Percentiles rank a stretch among this genome's conserved stretches.
phyloP scores from a whole-genome alignment of 1,140 invertebrate genomes.

The Macrosteles quadrilineatus region DNA sequence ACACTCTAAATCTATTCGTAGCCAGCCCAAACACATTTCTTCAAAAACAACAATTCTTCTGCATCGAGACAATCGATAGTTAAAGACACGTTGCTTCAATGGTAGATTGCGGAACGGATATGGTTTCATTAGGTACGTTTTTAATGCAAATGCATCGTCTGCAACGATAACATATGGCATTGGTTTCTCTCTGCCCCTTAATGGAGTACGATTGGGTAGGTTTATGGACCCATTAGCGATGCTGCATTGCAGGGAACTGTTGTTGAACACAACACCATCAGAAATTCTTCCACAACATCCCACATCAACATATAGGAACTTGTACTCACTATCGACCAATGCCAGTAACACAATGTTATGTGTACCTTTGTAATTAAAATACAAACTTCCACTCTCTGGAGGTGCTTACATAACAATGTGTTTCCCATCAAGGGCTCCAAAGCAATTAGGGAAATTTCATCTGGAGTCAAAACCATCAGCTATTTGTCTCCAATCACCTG shows the following conservation, averaged over 20 bases:
- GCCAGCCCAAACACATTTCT: not conserved
- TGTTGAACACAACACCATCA: not conserved
- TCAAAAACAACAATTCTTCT: slow-evolving; percentile 1
- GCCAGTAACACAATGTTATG: slow-evolving; percentile 51
- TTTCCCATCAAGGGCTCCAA: slow-evolving; percentile 49
- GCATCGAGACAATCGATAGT: too few relatives aligned
- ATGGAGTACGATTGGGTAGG: not conserved
- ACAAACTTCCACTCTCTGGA: slow-evolving; percentile 45
- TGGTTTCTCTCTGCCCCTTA: not conserved
- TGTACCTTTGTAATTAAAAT: slow-evolving; percentile 51
- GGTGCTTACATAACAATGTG: slow-evolving; percentile 51
- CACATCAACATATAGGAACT: not conserved
- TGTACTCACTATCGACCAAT: slow-evolving; percentile 29
- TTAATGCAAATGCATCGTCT: not conserved
- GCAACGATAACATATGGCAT: not conserved
- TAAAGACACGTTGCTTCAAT: too few relatives aligned
- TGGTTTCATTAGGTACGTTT: not conserved
- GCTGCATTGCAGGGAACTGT: not conserved
- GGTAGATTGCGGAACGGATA: too few relatives aligned
- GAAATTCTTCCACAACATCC: not conserved
- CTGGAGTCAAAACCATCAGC: slow-evolving; percentile 9
- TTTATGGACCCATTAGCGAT: not conserved
- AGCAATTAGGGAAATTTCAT: slow-evolving; percentile 48
- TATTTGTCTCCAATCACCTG: slow-evolving; percentile 13
- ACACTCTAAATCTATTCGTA: not conserved